Percentiles rank a stretch among this genome's conserved stretches.
Conservation (phyloP, 2,113 vertebrate genomes). For the Esox niger region DNA sequence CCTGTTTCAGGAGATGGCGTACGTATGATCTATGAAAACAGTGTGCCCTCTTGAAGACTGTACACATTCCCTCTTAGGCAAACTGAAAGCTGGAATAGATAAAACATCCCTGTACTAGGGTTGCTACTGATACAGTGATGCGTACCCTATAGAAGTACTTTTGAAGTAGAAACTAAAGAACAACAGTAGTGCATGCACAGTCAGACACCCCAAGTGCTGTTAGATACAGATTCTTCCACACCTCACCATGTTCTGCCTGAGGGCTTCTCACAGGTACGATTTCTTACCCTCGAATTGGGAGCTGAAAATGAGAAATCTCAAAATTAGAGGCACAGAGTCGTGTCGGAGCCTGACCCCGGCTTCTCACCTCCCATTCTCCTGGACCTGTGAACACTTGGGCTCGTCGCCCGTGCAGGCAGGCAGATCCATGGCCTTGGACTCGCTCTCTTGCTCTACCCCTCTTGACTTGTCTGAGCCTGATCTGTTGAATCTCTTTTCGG, state of each 20-base stretch:
- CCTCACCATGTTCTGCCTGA: conserved; percentile 73
- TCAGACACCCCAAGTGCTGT: conserved; percentile 19
- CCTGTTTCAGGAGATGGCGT: no score
- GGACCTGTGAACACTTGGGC: conserved; percentile 55
- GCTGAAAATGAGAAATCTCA: conserved; percentile 78
- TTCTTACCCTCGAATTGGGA: conserved; percentile 66
- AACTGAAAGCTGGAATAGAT: no score
- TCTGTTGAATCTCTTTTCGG: background rate
- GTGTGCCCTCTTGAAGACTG: no score
- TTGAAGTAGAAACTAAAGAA: conserved; percentile 27
- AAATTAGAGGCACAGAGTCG: conserved; percentile 75
- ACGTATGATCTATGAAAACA: no score
- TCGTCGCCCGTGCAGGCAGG: conserved; percentile 42
- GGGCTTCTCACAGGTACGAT: conserved; percentile 79
- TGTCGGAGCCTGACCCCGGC: conserved; percentile 73
- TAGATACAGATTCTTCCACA: conserved; percentile 74
- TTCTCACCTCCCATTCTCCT: conserved; percentile 71
- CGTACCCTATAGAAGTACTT: background rate
- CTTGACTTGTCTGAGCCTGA: background rate
- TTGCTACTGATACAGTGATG: background rate
- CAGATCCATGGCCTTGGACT: conserved; percentile 35
- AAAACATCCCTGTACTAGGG: no score
- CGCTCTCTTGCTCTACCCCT: background rate
- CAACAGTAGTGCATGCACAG: conserved; percentile 15
- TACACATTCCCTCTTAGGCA: no score